These are phyloP conservation scores for Sarcophaga rosellei DNA, from an alignment of 2,888 invertebrate species.

Conservation along the genomic window DNA sequence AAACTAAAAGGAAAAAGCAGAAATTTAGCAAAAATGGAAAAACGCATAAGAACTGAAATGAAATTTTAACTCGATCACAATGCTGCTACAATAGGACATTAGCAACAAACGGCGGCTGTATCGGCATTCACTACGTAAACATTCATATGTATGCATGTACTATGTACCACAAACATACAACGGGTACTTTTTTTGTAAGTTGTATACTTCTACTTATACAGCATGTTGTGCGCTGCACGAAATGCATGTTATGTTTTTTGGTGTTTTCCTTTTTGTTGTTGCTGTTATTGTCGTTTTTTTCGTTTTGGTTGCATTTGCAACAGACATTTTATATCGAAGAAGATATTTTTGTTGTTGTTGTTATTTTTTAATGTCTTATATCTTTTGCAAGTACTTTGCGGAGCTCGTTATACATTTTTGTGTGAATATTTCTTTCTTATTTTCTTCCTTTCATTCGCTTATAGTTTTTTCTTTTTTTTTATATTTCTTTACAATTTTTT, in stretches of 20 bases:
- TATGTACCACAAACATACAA: conserved; percentile 46
- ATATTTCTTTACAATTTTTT: conserved; percentile 24
- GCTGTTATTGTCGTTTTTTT: conserved; percentile 71
- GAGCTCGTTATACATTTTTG: conserved; percentile 78
- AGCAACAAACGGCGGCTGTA: conserved; percentile 74
- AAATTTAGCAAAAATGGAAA: conserved; percentile 7
- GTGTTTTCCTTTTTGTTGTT: conserved; percentile 59
- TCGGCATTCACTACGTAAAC: conserved; percentile 53
- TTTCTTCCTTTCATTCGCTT: conserved; percentile 63
- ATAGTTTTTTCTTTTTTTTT: conserved; percentile 37
- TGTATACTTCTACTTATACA: conserved; percentile 69
- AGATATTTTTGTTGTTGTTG: conserved; percentile 28
- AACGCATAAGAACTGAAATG: conserved; percentile 4
- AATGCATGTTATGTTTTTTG: conserved; percentile 75
- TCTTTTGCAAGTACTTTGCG: conserved; percentile 76
- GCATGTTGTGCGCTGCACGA: conserved; percentile 75
- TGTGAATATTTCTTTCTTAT: conserved; percentile 70
- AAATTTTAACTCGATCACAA: conserved; percentile 61
- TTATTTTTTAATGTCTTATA: conserved; percentile 58
- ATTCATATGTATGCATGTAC: no score
- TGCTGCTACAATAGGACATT: conserved; percentile 66
- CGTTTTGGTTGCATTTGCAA: conserved; percentile 55
- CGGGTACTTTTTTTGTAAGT: conserved; percentile 43
- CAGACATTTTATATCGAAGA: background rate
- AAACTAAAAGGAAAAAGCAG: conserved; percentile 1